Conservation (phyloP, 2,113 vertebrate genomes). For the Myrmophylax atrothorax region DNA sequence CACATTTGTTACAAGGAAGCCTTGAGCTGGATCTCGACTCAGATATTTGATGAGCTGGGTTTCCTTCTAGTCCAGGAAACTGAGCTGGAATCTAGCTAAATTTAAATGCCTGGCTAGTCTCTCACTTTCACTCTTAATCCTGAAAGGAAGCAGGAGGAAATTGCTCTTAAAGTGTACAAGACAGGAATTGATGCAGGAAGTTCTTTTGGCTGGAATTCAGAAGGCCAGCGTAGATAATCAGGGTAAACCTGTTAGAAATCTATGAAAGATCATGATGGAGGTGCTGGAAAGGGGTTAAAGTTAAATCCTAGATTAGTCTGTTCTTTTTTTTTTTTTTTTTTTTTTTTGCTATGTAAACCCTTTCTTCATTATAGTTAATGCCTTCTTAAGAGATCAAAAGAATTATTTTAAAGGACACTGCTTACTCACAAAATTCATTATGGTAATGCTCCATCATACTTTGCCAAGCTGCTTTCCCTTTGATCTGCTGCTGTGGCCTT, state of each 20-base stretch:
- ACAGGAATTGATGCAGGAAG: background rate
- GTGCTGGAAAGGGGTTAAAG: slow-evolving; percentile 15
- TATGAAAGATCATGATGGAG: background rate
- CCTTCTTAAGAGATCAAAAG: slow-evolving; percentile 75
- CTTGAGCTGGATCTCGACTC: background rate
- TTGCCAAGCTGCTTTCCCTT: slow-evolving; percentile 63
- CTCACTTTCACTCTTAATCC: background rate
- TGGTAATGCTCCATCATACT: slow-evolving; percentile 61
- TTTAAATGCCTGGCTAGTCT: background rate
- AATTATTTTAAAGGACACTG: slow-evolving; percentile 64
- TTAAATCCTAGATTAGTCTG: slow-evolving; percentile 16
- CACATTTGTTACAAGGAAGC: background rate
- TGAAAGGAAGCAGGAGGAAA: slow-evolving; percentile 20
- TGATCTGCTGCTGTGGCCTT: slow-evolving; percentile 71
- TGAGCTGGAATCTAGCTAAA: background rate
- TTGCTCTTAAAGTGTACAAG: background rate
- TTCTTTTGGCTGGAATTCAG: slow-evolving; percentile 8
- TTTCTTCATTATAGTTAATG: slow-evolving; percentile 73
- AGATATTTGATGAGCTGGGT: background rate
- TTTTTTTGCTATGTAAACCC: slow-evolving; percentile 51
- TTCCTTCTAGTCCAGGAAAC: background rate
- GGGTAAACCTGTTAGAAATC: background rate
- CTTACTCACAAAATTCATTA: slow-evolving; percentile 79
- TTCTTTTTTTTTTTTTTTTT: background rate
- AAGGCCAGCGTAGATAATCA: background rate